Evolutionary conservation across 2,797 vertebrate species (phyloP).

Genomic region (Tauraco hartlaubi): DNA sequence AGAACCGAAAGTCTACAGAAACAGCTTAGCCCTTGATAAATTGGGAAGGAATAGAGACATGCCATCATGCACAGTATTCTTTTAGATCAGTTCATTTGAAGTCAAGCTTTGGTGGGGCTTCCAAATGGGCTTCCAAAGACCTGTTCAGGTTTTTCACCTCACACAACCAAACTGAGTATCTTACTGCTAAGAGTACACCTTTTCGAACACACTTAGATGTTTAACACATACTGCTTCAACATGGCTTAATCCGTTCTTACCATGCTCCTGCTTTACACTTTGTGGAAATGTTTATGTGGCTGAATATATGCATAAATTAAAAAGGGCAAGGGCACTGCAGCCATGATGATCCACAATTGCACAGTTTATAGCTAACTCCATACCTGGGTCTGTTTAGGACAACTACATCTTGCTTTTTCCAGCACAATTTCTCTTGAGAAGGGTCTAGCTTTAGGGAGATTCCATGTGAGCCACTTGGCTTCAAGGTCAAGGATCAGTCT

Average conservation of each 20-base stretch:
- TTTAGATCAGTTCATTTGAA: not conserved
- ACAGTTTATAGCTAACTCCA: not conserved
- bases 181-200: not conserved
- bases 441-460: not conserved
- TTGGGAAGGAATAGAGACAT: not conserved
- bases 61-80: not conserved
- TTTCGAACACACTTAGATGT: not conserved
- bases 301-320: not conserved
- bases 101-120: not conserved
- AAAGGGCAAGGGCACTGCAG: not conserved
- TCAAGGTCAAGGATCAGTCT: not conserved
- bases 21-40: not conserved
- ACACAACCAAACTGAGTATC: rapidly evolving
- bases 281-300: not conserved
- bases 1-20: not conserved
- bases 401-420: not conserved
- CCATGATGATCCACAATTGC: rapidly evolving
- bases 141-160: not conserved
- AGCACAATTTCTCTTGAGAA: not conserved
- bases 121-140: not conserved
- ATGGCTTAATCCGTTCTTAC: not conserved
- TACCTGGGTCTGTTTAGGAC: not conserved
- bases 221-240: not conserved
- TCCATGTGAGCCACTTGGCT: not conserved
- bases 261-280: not conserved